Evolutionary conservation across 1,140 invertebrate species (phyloP).

Genomic region (Halyomorpha halys): DNA sequence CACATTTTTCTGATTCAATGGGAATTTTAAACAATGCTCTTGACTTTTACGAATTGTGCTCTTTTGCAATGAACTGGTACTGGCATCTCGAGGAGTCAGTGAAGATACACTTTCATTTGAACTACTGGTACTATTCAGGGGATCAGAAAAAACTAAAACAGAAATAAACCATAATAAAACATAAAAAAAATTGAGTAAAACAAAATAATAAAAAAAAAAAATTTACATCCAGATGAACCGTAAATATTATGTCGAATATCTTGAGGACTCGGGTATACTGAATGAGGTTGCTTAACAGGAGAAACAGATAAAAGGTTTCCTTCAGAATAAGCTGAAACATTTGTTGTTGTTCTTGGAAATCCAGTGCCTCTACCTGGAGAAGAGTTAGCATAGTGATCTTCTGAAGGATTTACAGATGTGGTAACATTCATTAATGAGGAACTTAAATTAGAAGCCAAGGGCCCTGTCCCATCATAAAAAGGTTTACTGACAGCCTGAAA

Average conservation of each 20-base stretch:
- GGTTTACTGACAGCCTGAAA: not conserved
- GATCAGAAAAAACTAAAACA: constrained; percentile 28
- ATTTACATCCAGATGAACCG: constrained; percentile 13
- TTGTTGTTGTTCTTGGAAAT: constrained; percentile 10
- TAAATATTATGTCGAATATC: constrained; percentile 13
- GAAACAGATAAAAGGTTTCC: constrained; percentile 15
- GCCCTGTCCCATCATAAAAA: constrained; percentile 16
- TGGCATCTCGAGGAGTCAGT: constrained; percentile 39
- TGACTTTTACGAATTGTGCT: constrained; percentile 13
- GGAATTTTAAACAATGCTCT: constrained; percentile 11
- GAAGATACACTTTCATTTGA: constrained; percentile 64
- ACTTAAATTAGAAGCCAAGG: constrained; percentile 28
- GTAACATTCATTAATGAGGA: constrained; percentile 37
- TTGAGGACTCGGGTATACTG: constrained; percentile 23
- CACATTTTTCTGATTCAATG: constrained; percentile 20
- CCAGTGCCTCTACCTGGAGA: constrained; percentile 11
- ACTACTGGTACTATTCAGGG: constrained; percentile 49
- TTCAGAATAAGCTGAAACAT: constrained; percentile 24
- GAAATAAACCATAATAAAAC: constrained; percentile 8
- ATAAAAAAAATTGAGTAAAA: not conserved
- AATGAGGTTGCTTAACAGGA: constrained; percentile 20
- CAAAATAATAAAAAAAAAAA: not conserved
- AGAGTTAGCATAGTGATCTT: not conserved
- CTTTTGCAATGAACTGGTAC: constrained; percentile 22
- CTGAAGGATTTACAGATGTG: not conserved